Conservation (phyloP, 1,140 invertebrate genomes). For the Harlomillsia oculata region DNA sequence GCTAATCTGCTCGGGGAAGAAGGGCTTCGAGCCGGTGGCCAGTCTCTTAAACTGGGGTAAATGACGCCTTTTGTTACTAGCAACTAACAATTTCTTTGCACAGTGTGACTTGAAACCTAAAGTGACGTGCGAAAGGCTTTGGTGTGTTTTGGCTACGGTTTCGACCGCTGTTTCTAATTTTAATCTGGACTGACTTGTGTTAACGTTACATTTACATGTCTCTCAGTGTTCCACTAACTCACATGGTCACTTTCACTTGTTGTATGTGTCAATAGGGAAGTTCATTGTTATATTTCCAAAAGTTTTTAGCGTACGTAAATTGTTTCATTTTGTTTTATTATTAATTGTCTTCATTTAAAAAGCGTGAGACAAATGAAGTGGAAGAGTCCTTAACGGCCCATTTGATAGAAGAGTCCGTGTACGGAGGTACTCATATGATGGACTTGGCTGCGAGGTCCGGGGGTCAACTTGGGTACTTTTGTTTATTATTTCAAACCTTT, state of each 20-base stretch:
- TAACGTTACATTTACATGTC: too few relatives aligned
- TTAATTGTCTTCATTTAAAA: slow-evolving; percentile 31
- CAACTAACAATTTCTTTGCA: too few relatives aligned
- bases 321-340: not conserved
- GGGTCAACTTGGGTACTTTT: slow-evolving; percentile 83
- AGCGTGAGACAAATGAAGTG: slow-evolving; percentile 32
- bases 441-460: slow-evolving; percentile 60
- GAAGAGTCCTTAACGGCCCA: slow-evolving; percentile 29
- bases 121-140: too few relatives aligned
- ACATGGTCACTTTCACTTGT: not conserved
- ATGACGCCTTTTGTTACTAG: slow-evolving; percentile 38
- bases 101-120: too few relatives aligned
- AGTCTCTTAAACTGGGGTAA: slow-evolving; percentile 90
- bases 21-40: slow-evolving; percentile 78
- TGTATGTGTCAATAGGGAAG: not conserved
- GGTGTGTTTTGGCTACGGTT: too few relatives aligned
- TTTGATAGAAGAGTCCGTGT: slow-evolving; percentile 23
- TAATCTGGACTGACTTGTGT: too few relatives aligned
- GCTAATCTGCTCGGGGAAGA: slow-evolving; percentile 89
- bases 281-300: not conserved
- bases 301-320: slow-evolving; percentile 16
- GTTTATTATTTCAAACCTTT: slow-evolving; percentile 13
- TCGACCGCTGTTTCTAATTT: too few relatives aligned
- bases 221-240: too few relatives aligned
- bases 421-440: slow-evolving; percentile 24